Conservation (phyloP, 2,797 vertebrate species). For the Protosalanx chinensis region DNA sequence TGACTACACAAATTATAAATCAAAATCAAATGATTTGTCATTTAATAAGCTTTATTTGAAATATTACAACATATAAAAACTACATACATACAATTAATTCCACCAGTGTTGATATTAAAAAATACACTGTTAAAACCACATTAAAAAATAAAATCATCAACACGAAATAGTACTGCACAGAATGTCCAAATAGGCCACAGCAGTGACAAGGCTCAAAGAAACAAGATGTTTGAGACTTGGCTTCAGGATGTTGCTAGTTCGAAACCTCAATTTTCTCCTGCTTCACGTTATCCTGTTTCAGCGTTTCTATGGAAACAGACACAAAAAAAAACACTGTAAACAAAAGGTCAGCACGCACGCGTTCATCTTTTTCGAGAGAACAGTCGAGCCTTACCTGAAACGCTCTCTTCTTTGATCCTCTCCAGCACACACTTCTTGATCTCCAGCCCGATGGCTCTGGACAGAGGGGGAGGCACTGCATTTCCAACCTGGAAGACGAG, state of each 20-base stretch:
- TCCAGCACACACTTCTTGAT: constrained; percentile 79
- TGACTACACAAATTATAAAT: too few species aligned
- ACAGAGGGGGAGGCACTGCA: constrained; percentile 91
- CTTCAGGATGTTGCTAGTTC: constrained; percentile 63
- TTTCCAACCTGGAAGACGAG: constrained; percentile 83
- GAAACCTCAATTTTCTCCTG: constrained; percentile 76
- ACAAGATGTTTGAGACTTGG: constrained; percentile 51
- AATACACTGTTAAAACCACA: constrained; percentile 83
- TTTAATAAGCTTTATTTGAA: constrained; percentile 94
- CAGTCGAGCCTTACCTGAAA: constrained; percentile 63
- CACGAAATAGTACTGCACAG: constrained; percentile 73
- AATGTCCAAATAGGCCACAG: constrained; percentile 57
- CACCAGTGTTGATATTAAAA: constrained; percentile 74
- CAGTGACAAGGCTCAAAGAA: constrained; percentile 58
- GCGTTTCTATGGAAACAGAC: constrained; percentile 57
- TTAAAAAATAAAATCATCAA: constrained; percentile 70
- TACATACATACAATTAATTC: constrained; percentile 93
- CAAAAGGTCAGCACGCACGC: neutral
- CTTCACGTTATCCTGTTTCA: constrained; percentile 76
- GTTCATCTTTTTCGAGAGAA: neutral
- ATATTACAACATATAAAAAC: constrained; percentile 99
- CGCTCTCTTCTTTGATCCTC: constrained; percentile 74
- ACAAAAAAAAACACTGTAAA: neutral
- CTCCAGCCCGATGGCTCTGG: constrained; percentile 91
- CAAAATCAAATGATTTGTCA: constrained; percentile 10